Evolutionary conservation across 53 echinoderm and acorn worm genomes (phyloP).

Genomic region (Holothuria scabra): DNA sequence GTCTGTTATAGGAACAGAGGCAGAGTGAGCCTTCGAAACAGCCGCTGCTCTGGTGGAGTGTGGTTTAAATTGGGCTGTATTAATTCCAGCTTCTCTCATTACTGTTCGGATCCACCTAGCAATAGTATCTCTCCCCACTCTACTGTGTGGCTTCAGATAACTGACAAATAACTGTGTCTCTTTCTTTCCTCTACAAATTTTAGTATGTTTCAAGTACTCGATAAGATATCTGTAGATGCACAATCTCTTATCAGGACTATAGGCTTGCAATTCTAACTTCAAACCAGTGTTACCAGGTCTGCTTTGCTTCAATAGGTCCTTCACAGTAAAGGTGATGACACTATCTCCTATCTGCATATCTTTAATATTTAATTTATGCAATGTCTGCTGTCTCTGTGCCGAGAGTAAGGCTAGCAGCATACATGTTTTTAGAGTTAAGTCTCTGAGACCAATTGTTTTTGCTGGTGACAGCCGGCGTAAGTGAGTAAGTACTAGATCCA

Average conservation of each 20-base stretch:
- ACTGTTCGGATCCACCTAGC: conserved; percentile 41
- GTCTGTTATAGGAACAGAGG: conserved; percentile 29
- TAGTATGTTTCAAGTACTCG: conserved; percentile 30
- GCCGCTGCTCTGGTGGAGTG: conserved; percentile 45
- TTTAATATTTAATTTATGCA: neutral
- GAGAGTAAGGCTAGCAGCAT: neutral
- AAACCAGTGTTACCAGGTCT: conserved; percentile 39
- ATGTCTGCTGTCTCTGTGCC: neutral
- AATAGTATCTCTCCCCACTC: conserved; percentile 16
- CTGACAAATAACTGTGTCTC: conserved; percentile 39
- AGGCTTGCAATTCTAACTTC: conserved; percentile 9
- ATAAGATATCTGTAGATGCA: conserved; percentile 7
- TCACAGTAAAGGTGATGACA: conserved; percentile 1
- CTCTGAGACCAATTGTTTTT: no score
- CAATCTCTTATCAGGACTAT: conserved; percentile 38
- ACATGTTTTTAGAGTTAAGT: no score
- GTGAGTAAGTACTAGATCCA: no score
- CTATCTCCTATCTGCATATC: neutral
- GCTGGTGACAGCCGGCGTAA: no score
- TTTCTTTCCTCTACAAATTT: conserved; percentile 4
- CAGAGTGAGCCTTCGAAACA: conserved; percentile 21
- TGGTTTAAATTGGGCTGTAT: conserved; percentile 28
- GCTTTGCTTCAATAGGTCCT: conserved; percentile 39
- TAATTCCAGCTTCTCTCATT: conserved; percentile 33
- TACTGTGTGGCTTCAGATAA: conserved; percentile 19